Evolutionary conservation across 2,888 invertebrate genomes (phyloP).

Genomic region (Noctua janthina): DNA sequence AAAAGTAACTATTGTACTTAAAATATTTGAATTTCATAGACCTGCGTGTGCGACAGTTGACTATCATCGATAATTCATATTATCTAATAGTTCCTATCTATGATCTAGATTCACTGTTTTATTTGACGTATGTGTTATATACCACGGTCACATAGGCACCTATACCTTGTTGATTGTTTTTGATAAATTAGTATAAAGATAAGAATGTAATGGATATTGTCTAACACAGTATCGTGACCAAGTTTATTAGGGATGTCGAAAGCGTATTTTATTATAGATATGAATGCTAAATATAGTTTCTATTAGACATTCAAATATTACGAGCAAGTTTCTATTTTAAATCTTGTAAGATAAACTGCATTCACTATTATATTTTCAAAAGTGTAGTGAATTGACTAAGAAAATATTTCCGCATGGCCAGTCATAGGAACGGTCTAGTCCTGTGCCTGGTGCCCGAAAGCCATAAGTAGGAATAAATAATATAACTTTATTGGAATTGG

Average conservation of each 20-base stretch:
- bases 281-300: neutral
- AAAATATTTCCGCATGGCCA: neutral
- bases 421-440: neutral
- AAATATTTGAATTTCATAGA: neutral
- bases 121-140: neutral
- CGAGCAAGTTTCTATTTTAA: neutral
- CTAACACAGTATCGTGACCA: conserved; percentile 13
- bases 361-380: conserved; percentile 13
- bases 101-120: conserved; percentile 40
- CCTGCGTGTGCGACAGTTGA: neutral
- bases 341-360: conserved; percentile 11
- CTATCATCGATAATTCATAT: neutral
- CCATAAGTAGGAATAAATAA: neutral
- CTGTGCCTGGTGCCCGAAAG: neutral
- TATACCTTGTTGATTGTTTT: conserved; percentile 11
- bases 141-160: neutral
- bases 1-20: neutral
- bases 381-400: neutral
- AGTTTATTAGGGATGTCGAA: neutral
- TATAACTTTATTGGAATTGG: neutral
- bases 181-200: conserved; percentile 45
- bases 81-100: neutral
- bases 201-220: conserved; percentile 7
- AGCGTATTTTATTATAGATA: neutral
- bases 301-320: neutral